Evolutionary conservation across 2,888 invertebrate species (phyloP), one percentile per base, ranked within the genome.

Genomic region (Gasteruption jaculator): DNA sequence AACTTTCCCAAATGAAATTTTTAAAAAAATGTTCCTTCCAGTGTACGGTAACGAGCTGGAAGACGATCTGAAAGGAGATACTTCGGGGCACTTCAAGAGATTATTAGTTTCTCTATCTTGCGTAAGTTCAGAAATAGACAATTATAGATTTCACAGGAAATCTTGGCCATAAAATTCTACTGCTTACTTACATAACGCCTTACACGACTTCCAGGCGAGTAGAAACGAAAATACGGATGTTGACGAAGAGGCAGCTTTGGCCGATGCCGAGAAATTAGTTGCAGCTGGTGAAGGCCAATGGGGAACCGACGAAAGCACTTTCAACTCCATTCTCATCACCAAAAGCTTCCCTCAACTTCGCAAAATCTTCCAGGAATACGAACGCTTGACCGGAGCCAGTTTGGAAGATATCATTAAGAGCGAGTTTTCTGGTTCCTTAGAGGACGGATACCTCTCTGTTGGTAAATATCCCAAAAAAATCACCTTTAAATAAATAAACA

Each of bases 51-150:
- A 76, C 22, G 79, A 85, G 22, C 73, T 94, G 55, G 92, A 92
- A 63, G 79, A 83, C 24, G 91, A 91, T 62, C 73, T 94, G 18
- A 81, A 80, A 54, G 84, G 87, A 38, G 95, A 95, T 68, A 93
- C 92, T 2, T 89, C 89, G 38, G 94, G 94, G 5, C 85, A 87
- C 63, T 94, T 95, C 74, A 86, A 86, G 71, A 79, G 92, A 42
- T 76, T 96, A 14, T 79, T 95, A 68, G 85, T 91, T 18, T 89
- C 93, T 10, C 70, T 91, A 4, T 85, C 83, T 56, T 82, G 83
- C 63, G 66, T 66, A 49, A 58, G 62, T 58, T 35, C 21, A 19
- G 12, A 10, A 32, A 11, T 16, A n/a, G 3, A 26, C 15, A 16
- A 34, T 19, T 22, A 19, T 38, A 15, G 12, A 30, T 34, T 1